phyloP scores from a whole-genome alignment of 2,888 invertebrate species.

The Archaeoteleia sp. region DNA sequence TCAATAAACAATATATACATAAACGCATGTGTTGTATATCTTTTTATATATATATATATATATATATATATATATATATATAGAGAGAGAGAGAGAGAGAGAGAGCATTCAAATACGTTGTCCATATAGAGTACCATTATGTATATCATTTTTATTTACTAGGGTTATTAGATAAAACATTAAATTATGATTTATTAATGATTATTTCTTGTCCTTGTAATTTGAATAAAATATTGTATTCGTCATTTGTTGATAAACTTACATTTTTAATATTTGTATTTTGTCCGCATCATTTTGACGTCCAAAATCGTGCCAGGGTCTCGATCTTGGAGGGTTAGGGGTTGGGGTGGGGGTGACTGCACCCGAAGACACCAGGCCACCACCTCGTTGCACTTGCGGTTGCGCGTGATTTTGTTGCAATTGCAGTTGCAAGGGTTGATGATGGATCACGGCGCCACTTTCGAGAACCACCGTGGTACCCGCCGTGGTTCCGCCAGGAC shows the following conservation, averaged over 20 bases:
- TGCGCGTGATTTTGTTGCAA: constrained; percentile 76
- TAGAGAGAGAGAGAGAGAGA: too few species aligned
- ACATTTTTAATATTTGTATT: constrained; percentile 98
- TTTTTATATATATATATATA: too few species aligned
- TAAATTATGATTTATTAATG: too few species aligned
- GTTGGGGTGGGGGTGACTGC: constrained; percentile 68
- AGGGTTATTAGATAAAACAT: too few species aligned
- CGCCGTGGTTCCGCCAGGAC: constrained; percentile 77
- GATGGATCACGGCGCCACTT: constrained; percentile 76
- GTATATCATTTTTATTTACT: too few species aligned
- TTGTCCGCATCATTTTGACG: constrained; percentile 95
- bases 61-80: too few species aligned
- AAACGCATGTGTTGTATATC: too few species aligned
- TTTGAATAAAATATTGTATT: too few species aligned
- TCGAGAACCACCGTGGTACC: constrained; percentile 77
- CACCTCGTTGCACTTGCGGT: constrained; percentile 78
- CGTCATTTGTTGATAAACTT: constrained; percentile 77
- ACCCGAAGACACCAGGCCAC: constrained; percentile 67
- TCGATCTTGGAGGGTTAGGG: constrained; percentile 79
- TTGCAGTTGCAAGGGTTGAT: constrained; percentile 76
- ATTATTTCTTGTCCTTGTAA: too few species aligned
- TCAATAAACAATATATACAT: too few species aligned
- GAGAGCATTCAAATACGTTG: too few species aligned
- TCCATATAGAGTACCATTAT: too few species aligned
- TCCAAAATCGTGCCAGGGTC: constrained; percentile 96